These are phyloP conservation scores for Probaryconus sp. DNA, from an alignment of 1,140 invertebrate genomes.

Conservation along the genomic window DNA sequence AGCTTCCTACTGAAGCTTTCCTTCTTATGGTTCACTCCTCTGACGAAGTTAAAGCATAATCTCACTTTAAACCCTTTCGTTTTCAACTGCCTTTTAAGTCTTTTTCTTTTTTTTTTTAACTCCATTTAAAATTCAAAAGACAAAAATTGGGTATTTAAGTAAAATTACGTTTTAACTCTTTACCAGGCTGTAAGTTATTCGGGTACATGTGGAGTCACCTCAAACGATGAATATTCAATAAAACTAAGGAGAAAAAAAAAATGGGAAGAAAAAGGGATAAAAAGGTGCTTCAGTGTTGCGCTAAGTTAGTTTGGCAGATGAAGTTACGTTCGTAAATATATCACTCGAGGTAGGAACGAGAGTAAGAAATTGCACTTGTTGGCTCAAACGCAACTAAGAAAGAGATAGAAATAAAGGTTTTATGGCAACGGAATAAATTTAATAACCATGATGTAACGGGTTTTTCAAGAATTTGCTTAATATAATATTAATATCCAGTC, in stretches of 20 bases:
- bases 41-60: conserved; percentile 27
- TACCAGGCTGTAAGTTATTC: conserved; percentile 10
- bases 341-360: conserved; percentile 19
- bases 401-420: conserved; percentile 16
- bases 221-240: conserved; percentile 1
- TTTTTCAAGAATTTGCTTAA: conserved; percentile 5
- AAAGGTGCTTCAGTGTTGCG: neutral
- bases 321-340: conserved; percentile 46
- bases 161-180: conserved; percentile 12
- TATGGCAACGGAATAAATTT: conserved; percentile 13
- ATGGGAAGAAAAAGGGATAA: too few relatives aligned
- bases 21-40: conserved; percentile 20
- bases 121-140: conserved; percentile 4
- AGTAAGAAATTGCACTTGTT: conserved; percentile 21
- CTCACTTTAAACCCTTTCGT: conserved; percentile 3
- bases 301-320: conserved; percentile 25
- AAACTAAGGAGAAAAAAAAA: too few relatives aligned
- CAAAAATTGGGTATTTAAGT: conserved; percentile 11
- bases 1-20: neutral
- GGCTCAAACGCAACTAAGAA: conserved; percentile 32
- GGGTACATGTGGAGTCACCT: conserved; percentile 12
- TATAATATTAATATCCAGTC: conserved; percentile 14
- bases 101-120: conserved; percentile 1
- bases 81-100: too few relatives aligned
- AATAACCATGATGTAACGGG: conserved; percentile 9